Percentiles rank a stretch among this genome's conserved stretches.
Conservation (phyloP, 2,113 vertebrate species). For the Istiophorus platypterus region DNA sequence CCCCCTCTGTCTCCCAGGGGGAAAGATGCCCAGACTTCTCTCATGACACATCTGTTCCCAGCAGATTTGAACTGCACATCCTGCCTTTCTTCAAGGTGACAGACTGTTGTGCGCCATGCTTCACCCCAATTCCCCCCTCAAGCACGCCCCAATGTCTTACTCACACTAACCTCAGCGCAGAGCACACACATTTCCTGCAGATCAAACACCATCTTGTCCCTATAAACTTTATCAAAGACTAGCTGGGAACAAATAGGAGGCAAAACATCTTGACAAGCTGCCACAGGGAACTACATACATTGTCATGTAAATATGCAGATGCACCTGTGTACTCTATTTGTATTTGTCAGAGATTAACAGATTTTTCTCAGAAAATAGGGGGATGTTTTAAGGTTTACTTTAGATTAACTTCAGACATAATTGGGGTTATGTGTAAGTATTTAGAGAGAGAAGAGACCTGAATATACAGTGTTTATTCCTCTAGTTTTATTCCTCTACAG, state of each 20-base stretch:
- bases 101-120: slow-evolving; percentile 47
- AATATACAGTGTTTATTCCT: background rate
- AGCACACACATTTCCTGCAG: slow-evolving; percentile 46
- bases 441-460: background rate
- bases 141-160: slow-evolving; percentile 49
- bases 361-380: background rate
- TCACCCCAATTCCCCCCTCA: slow-evolving; percentile 57
- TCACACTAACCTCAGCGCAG: slow-evolving; percentile 39
- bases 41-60: slow-evolving; percentile 69
- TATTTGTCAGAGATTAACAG: background rate
- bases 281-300: slow-evolving; percentile 40
- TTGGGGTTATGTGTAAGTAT: background rate
- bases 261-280: slow-evolving; percentile 37
- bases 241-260: slow-evolving; percentile 29
- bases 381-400: background rate
- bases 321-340: background rate
- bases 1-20: slow-evolving; percentile 42
- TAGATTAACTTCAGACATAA: background rate
- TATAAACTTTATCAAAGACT: slow-evolving; percentile 65
- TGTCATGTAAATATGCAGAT: slow-evolving; percentile 22
- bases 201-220: slow-evolving; percentile 68
- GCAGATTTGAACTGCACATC: slow-evolving; percentile 60
- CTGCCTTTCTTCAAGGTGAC: slow-evolving; percentile 69
- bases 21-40: slow-evolving; percentile 64
- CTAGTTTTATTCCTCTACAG: background rate